phyloP scores from a whole-genome alignment of 2,888 invertebrate species.

The Serripes groenlandicus region DNA sequence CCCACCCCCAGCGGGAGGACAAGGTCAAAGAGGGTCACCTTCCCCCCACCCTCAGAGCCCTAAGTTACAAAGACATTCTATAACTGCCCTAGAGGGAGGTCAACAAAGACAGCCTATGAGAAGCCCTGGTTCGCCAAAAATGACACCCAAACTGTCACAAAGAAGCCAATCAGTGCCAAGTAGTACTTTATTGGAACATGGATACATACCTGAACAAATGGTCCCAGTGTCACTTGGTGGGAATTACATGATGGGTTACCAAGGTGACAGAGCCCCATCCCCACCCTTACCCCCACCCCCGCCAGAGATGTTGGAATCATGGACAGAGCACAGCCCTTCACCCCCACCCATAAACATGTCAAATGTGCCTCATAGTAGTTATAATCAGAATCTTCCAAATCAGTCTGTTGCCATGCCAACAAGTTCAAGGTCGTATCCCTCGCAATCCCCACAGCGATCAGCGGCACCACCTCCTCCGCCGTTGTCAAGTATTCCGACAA shows the following conservation, averaged over 20 bases:
- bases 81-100: constrained; percentile 31
- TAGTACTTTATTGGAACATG: constrained; percentile 13
- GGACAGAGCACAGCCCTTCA: not conserved
- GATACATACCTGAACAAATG: constrained; percentile 68
- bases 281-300: constrained; percentile 78
- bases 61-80: constrained; percentile 58
- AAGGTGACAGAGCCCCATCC: constrained; percentile 66
- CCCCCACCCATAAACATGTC: constrained; percentile 7
- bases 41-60: constrained; percentile 49
- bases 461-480: constrained; percentile 67
- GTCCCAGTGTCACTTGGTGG: constrained; percentile 66
- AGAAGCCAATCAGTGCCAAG: constrained; percentile 63
- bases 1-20: constrained; percentile 56
- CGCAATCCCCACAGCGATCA: constrained; percentile 4
- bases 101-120: constrained; percentile 18
- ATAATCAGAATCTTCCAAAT: constrained; percentile 28
- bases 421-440: not conserved
- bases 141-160: constrained; percentile 47
- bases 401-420: not conserved
- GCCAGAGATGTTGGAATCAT: constrained; percentile 52
- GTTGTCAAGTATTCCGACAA: constrained; percentile 60
- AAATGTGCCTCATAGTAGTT: constrained; percentile 33
- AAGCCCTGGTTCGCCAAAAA: constrained; percentile 31
- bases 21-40: constrained; percentile 35
- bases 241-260: constrained; percentile 63